Evolutionary conservation across 2,113 vertebrate genomes (phyloP).

Genomic region (Bufo bufo): DNA sequence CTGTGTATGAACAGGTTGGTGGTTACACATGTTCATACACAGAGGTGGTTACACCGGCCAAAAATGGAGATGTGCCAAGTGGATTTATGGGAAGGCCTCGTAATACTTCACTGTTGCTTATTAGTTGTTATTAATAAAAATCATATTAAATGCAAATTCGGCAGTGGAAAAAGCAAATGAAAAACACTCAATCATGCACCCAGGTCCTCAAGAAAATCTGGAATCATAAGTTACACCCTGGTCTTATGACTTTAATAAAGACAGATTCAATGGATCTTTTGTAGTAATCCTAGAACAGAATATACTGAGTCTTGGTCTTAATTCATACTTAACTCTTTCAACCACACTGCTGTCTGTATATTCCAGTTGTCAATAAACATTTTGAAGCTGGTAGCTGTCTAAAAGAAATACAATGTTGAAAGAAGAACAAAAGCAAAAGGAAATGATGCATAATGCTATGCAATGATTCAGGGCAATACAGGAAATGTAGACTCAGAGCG

Average conservation of each 20-base stretch:
- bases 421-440: not conserved
- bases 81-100: not conserved
- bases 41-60: too few species aligned
- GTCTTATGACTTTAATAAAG: too few species aligned
- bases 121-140: not conserved
- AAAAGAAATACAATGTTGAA: not conserved
- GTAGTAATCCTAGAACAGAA: not conserved
- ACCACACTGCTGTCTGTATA: conserved; percentile 60
- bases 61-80: not conserved
- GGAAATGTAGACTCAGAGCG: not conserved
- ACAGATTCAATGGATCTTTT: not conserved
- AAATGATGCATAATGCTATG: not conserved
- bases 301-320: too few species aligned
- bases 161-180: not conserved
- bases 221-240: too few species aligned
- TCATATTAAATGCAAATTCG: not conserved
- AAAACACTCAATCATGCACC: not conserved
- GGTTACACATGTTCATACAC: too few species aligned
- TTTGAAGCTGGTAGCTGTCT: conserved; percentile 60
- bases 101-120: not conserved
- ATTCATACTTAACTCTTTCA: conserved; percentile 59
- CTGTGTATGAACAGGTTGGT: too few species aligned
- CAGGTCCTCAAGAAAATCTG: not conserved
- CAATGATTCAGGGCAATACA: not conserved
- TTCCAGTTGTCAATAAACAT: conserved; percentile 61